A percentile compares a stretch with the other conserved stretches of the same genome.
phyloP scores from a whole-genome alignment of 1,140 invertebrate genomes.

The Himalopsyche phryganea region DNA sequence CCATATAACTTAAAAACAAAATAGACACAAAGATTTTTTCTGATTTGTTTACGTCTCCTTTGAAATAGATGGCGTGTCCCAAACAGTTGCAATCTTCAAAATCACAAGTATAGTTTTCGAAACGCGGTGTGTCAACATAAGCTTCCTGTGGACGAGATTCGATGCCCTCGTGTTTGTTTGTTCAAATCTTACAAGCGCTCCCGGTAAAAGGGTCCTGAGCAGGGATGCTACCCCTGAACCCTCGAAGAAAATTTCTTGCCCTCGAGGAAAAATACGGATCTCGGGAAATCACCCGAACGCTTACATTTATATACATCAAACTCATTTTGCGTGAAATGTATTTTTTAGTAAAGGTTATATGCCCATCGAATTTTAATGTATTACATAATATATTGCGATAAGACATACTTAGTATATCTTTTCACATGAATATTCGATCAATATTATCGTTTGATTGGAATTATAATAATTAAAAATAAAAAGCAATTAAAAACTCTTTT shows the following conservation, averaged over 20 bases:
- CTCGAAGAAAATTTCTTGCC: slow-evolving; percentile 15
- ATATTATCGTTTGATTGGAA: no score
- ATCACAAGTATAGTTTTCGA: slow-evolving; percentile 18
- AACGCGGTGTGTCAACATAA: slow-evolving; percentile 29
- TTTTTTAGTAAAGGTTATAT: not conserved
- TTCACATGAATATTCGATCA: no score
- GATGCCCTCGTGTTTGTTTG: slow-evolving; percentile 32
- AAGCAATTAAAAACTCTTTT: no score
- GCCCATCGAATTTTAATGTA: no score
- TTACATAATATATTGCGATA: no score
- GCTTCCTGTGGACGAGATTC: slow-evolving; percentile 25
- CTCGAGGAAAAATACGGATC: slow-evolving; percentile 17
- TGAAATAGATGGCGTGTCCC: slow-evolving; percentile 2
- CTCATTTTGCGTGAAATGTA: slow-evolving; percentile 15
- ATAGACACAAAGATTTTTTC: no score
- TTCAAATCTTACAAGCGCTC: slow-evolving; percentile 30
- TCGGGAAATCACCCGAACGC: slow-evolving; percentile 7
- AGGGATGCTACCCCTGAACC: not conserved
- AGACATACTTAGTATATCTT: not conserved
- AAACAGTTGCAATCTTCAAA: slow-evolving; percentile 12
- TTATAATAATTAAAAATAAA: no score
- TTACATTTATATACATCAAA: slow-evolving; percentile 10
- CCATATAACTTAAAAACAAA: no score
- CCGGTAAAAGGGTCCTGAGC: slow-evolving; percentile 16
- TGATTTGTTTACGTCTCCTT: not conserved